Evolutionary conservation across 2,797 vertebrate genomes (phyloP).

Genomic region (Glyptemys insculpta): DNA sequence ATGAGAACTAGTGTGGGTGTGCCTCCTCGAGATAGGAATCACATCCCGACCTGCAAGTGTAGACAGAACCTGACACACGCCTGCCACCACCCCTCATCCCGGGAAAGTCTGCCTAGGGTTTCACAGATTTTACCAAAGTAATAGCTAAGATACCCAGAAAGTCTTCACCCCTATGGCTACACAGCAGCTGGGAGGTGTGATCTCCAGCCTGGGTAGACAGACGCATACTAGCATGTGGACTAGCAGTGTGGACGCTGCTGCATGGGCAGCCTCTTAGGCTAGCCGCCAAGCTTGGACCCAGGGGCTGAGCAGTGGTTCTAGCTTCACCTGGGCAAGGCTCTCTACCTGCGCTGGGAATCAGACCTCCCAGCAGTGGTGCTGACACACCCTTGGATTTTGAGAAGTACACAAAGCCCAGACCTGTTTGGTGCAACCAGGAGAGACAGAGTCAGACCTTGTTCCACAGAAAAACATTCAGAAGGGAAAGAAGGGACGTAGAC

Average conservation of each 20-base stretch:
- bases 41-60: neutral
- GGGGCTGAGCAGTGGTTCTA: too few species aligned
- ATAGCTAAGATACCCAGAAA: neutral
- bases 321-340: neutral
- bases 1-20: neutral
- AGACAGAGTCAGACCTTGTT: neutral
- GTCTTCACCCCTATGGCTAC: neutral
- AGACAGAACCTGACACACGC: neutral
- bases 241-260: too few species aligned
- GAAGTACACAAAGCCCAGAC: neutral
- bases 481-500: too few species aligned
- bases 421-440: neutral
- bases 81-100: neutral
- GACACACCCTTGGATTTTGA: neutral
- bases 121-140: neutral
- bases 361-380: neutral
- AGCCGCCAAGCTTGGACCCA: neutral
- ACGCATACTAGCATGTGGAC: neutral
- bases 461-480: neutral
- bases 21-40: neutral
- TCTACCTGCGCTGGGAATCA: neutral
- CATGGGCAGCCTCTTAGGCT: neutral
- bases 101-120: neutral
- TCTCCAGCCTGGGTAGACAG: neutral
- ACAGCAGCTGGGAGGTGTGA: accelerated